These are phyloP conservation scores for Delphinapterus leucas DNA, from an alignment of 2,113 vertebrate genomes.

Conservation along the genomic window DNA sequence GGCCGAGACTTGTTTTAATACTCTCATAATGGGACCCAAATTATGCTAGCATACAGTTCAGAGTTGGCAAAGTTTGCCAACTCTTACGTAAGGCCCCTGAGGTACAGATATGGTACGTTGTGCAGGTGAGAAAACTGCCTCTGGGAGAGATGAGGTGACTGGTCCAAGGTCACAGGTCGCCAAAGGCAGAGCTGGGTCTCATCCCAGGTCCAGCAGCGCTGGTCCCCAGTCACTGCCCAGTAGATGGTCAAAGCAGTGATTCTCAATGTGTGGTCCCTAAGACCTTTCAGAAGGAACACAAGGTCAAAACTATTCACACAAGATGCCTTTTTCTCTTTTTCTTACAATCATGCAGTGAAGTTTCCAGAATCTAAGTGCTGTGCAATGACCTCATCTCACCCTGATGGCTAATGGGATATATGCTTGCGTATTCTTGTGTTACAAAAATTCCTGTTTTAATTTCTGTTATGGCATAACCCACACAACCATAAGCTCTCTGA, in stretches of 20 bases:
- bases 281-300: background rate
- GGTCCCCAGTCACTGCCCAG: background rate
- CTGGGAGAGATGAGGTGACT: background rate
- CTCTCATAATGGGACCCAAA: background rate
- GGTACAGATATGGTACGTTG: background rate
- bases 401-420: background rate
- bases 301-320: background rate
- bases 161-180: background rate
- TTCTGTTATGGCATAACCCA: background rate
- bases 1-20: background rate
- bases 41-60: background rate
- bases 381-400: background rate
- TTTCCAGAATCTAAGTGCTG: background rate
- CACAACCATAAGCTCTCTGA: background rate
- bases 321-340: background rate
- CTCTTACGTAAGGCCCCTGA: background rate
- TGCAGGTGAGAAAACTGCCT: background rate
- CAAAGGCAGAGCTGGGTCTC: background rate
- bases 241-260: background rate
- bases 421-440: background rate
- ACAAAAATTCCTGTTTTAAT: background rate
- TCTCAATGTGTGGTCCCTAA: background rate
- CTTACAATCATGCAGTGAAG: background rate
- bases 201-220: background rate
- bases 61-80: background rate